Evolutionary conservation across 2,888 invertebrate species (phyloP).

Genomic region (Drosophila greeni): DNA sequence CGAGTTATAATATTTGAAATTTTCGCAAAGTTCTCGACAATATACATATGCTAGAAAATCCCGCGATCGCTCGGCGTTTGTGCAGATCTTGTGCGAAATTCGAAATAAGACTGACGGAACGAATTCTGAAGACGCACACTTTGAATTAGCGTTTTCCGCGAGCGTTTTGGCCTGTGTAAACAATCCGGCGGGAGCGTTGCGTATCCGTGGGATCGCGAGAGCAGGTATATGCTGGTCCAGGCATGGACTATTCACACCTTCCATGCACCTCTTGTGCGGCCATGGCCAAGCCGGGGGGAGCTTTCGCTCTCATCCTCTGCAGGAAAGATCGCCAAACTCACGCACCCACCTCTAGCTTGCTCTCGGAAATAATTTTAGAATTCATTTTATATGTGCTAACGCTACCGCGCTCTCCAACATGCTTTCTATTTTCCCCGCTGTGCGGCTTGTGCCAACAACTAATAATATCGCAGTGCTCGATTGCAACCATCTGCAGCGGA

Average conservation of each 20-base stretch:
- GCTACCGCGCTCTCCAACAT: conserved; percentile 4
- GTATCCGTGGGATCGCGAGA: conserved; percentile 15
- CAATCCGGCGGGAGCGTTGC: conserved; percentile 18
- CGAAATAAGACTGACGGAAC: conserved; percentile 68
- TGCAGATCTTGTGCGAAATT: conserved; percentile 67
- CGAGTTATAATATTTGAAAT: conserved; percentile 30
- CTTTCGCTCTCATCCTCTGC: conserved; percentile 13
- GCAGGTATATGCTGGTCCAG: conserved; percentile 22
- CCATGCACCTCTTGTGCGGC: conserved; percentile 5
- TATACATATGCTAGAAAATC: conserved; percentile 18
- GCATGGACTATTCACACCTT: background rate
- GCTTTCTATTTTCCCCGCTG: conserved; percentile 29
- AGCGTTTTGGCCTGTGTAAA: conserved; percentile 30
- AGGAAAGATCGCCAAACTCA: conserved; percentile 3
- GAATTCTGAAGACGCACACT: conserved; percentile 25
- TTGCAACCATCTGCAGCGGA: conserved; percentile 43
- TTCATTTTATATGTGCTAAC: conserved; percentile 3
- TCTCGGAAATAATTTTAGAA: conserved; percentile 37
- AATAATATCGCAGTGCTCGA: conserved; percentile 36
- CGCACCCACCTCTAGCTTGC: conserved; percentile 30
- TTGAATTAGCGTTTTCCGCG: conserved; percentile 22
- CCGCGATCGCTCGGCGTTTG: conserved; percentile 30
- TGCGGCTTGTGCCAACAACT: conserved; percentile 34
- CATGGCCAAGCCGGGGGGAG: conserved; percentile 16
- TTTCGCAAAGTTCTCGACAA: conserved; percentile 41